A percentile compares a stretch with the other conserved stretches of the same genome.
phyloP scores from a whole-genome alignment of 2,113 vertebrate species.

The Tympanuchus pallidicinctus region DNA sequence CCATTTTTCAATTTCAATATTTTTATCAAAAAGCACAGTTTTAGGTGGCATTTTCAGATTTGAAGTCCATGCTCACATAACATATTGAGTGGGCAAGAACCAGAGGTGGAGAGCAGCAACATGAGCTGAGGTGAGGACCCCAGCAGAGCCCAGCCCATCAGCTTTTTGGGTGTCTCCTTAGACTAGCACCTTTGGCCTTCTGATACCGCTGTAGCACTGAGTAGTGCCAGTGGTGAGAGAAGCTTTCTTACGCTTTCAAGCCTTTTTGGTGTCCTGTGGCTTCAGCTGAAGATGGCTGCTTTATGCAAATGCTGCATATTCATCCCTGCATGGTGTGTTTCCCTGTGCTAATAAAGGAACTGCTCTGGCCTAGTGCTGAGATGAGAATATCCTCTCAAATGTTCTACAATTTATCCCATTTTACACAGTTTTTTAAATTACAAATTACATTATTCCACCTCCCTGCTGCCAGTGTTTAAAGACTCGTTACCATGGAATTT shows the following conservation, averaged over 20 bases:
- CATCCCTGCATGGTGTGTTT: rapidly evolving
- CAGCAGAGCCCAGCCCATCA: background rate
- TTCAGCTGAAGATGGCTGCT: background rate
- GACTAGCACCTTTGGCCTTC: background rate
- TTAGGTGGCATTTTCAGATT: background rate
- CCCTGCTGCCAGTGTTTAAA: slow-evolving; percentile 19
- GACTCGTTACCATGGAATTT: slow-evolving; percentile 20
- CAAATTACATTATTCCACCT: background rate
- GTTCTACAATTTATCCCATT: background rate
- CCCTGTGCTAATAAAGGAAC: rapidly evolving
- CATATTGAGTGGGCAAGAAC: background rate
- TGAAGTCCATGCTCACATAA: background rate
- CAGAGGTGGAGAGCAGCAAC: background rate
- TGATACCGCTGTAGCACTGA: background rate
- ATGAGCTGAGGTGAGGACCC: background rate
- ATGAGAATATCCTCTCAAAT: background rate
- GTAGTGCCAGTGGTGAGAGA: background rate
- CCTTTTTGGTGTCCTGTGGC: background rate
- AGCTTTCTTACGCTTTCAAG: background rate
- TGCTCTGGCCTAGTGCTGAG: background rate
- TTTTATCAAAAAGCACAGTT: background rate
- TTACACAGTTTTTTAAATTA: slow-evolving; percentile 9
- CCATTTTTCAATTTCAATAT: background rate
- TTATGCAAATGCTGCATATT: background rate
- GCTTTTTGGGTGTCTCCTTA: background rate